Evolutionary conservation across 2,888 invertebrate genomes (phyloP), one percentile per base, ranked within the genome.

Genomic region (Lasioglossum zephyrum): DNA sequence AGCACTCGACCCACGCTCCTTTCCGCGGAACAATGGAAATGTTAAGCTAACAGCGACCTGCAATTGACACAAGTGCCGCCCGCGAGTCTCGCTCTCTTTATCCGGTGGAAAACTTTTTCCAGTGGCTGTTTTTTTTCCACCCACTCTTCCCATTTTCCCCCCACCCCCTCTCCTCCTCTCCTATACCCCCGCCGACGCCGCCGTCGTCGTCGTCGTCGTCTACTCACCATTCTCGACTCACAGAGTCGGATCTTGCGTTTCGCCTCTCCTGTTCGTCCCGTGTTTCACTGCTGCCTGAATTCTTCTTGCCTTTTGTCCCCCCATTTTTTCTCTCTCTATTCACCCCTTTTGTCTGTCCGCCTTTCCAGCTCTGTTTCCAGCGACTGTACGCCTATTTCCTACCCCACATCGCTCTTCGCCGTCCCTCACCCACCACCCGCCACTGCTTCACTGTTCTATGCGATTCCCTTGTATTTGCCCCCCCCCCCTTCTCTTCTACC

Each of bases 41-140:
- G 90, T 90, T 89, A 91, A 92, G 91, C 92, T 92, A 92, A 91
- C 92, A 92, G 88, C 89, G 87, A 89, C 88, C 87, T 89, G 89
- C 92, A 91, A 93, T 93, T 93, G 93, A 93, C 93, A 93, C 93
- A 93, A 93, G 92, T 93, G 92, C 89, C 90, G 88, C 88, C 89
- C 88, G 87, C 86, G 88, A 90, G 66, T 66, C 91, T 91, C 91
- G 88, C 88, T 90, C 89, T 91, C 88, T 86, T 91, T 92, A 91
- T 82, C 74, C 87, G 85, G 81, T 39, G 87, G 87, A 89, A 88
- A 90, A 90, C 87, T 87, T 85, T 86, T 89, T 86, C 85, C 84
- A 82, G 80, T 87, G 78, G 73, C 87, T 83, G 86, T 85, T 84
- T 85, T 84, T 85, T 82, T 78, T 72, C 53, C 69, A 47, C 69